Evolutionary conservation across 2,113 vertebrate genomes (phyloP), one percentile per base, ranked within the genome.

Genomic region (Procavia capensis): DNA sequence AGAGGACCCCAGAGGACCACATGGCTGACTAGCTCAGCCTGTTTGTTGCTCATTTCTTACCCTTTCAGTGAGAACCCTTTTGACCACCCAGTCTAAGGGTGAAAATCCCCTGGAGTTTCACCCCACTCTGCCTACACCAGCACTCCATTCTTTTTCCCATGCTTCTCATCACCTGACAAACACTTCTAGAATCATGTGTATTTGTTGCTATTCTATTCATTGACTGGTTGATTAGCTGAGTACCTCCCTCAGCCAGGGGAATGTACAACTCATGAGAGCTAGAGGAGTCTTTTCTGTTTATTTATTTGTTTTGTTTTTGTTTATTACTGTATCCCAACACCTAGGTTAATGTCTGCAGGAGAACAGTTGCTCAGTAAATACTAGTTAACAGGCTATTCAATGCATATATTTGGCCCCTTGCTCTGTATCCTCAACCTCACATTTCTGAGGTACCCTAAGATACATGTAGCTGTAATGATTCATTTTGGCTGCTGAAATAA

Each of bases 1-100:
- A n/a, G n/a, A n/a, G n/a, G n/a, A n/a, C n/a, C n/a, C 1, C 0
- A 1, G 16, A 17, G n/a, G 87, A 31, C 39, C n/a, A 13, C 2
- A 4, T 27, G 41, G 4, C 2, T 39, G 24, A 16, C 14, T 43
- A 24, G 10, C 27, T 34, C 6, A 34, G 57, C 57, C 5, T 70
- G 20, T 20, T 63, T 20, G 78, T n/a, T 76, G 9, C 5, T 76
- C 17, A 25, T 0, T 14, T 82, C 20, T 75, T 41, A 19, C 31
- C 22, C 91, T 68, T 31, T 83, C 41, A 17, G 34, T 22, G 70
- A 75, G 66, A n/a, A 8, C 5, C 4, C 17, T 13, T 50, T 8
- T 50, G 50, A 54, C 50, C 50, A 54, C 50, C 11, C 39, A 81
- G 0, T 9, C 66, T 34, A 63, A 22, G 43, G 59, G 4, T 34